Percentiles rank a stretch among this genome's conserved stretches.
Evolutionary conservation across 2,113 vertebrate species (phyloP).

Genomic region (Crocuta crocuta): DNA sequence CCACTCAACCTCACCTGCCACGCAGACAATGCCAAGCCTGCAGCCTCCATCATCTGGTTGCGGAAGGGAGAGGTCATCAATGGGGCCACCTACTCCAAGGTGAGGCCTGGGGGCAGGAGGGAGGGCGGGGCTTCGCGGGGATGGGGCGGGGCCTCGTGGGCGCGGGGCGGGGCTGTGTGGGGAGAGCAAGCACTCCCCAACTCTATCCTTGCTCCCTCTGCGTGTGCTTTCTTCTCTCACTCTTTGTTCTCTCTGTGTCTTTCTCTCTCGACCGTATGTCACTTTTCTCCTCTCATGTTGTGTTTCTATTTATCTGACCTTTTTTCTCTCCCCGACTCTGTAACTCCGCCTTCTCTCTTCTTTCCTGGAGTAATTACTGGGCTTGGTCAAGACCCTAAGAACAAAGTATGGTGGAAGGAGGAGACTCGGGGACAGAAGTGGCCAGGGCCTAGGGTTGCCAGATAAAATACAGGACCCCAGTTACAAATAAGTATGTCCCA

Average conservation of each 20-base stretch:
- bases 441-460: background rate
- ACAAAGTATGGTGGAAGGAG: background rate
- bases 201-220: too few species aligned
- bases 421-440: background rate
- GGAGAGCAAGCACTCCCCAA: fast-evolving
- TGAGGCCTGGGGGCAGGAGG: constrained; percentile 78
- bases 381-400: background rate
- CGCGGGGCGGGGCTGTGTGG: fast-evolving
- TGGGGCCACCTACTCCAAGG: constrained; percentile 98
- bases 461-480: background rate
- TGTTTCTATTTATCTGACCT: background rate
- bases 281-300: background rate
- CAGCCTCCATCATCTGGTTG: constrained; percentile 97
- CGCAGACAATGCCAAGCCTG: constrained; percentile 97
- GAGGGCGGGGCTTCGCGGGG: too few species aligned
- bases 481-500: background rate
- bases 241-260: too few species aligned
- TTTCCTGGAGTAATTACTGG: background rate
- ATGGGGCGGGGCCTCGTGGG: background rate
- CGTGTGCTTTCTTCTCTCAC: background rate
- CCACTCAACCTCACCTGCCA: constrained; percentile 98
- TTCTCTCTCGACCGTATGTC: background rate
- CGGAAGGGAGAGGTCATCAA: constrained; percentile 95
- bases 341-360: background rate
- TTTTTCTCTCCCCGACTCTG: background rate